Conservation (phyloP, 2,888 invertebrate genomes). For the Pyrocoelia pectoralis region DNA sequence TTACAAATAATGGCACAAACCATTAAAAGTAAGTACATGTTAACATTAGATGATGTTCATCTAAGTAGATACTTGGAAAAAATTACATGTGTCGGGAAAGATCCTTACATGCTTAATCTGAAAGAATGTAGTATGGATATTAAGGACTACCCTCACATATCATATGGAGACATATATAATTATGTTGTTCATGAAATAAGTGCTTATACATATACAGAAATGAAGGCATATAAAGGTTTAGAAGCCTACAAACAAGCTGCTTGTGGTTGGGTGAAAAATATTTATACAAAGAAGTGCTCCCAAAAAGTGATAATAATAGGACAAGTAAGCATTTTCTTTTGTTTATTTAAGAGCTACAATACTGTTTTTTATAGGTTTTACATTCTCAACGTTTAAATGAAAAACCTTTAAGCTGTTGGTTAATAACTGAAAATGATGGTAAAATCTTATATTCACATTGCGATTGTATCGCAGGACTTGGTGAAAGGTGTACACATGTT, state of each 20-base stretch:
- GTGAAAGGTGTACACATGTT: slow-evolving; percentile 26
- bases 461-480: slow-evolving; percentile 25
- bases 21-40: too few species aligned
- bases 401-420: slow-evolving; percentile 17
- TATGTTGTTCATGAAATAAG: neutral
- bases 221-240: too few species aligned
- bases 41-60: too few species aligned
- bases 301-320: neutral
- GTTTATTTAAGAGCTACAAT: neutral
- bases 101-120: neutral
- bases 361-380: slow-evolving; percentile 23
- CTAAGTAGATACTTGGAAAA: too few species aligned
- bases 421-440: slow-evolving; percentile 14
- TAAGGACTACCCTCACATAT: neutral
- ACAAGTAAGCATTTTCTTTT: neutral
- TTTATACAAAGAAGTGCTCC: neutral
- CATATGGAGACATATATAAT: neutral
- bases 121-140: neutral
- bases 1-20: too few species aligned
- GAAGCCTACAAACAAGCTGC: neutral
- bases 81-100: too few species aligned
- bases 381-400: slow-evolving; percentile 28
- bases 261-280: neutral
- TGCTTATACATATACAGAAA: neutral
- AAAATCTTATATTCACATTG: slow-evolving; percentile 23